Evolutionary conservation across 2,797 vertebrate species (phyloP).

Genomic region (Cottoperca gobio): DNA sequence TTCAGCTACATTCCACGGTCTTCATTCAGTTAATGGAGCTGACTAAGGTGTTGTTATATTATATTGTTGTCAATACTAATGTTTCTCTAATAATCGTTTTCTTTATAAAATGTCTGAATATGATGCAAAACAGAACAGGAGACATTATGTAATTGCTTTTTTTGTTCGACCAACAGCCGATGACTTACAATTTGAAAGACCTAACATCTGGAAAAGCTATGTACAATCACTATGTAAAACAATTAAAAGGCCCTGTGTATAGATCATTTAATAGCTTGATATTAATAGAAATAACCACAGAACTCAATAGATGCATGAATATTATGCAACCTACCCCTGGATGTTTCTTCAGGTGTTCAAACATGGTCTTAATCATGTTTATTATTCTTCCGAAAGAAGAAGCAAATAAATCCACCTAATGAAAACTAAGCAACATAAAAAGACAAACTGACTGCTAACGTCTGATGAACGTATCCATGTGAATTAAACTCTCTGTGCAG

Average conservation of each 20-base stretch:
- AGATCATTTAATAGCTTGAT: not conserved
- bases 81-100: too few species aligned
- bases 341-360: conserved; percentile 78
- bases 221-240: not conserved
- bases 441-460: conserved; percentile 3
- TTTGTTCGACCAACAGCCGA: not conserved
- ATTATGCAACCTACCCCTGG: conserved; percentile 79
- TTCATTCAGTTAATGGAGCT: not conserved
- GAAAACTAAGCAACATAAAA: not conserved
- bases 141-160: not conserved
- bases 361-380: conserved; percentile 74
- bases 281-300: not conserved
- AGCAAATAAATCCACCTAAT: conserved; percentile 2
- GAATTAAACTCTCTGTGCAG: conserved; percentile 21
- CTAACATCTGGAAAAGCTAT: not conserved
- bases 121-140: not conserved
- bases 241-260: not conserved
- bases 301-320: conserved; percentile 1
- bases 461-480: conserved; percentile 29
- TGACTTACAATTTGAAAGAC: not conserved
- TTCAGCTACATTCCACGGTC: not conserved
- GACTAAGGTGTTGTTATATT: not conserved
- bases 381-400: conserved; percentile 13
- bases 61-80: not conserved
- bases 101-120: not conserved